Evolutionary conservation across 2,797 vertebrate genomes (phyloP).

Genomic region (Amphiprion clarkii): DNA sequence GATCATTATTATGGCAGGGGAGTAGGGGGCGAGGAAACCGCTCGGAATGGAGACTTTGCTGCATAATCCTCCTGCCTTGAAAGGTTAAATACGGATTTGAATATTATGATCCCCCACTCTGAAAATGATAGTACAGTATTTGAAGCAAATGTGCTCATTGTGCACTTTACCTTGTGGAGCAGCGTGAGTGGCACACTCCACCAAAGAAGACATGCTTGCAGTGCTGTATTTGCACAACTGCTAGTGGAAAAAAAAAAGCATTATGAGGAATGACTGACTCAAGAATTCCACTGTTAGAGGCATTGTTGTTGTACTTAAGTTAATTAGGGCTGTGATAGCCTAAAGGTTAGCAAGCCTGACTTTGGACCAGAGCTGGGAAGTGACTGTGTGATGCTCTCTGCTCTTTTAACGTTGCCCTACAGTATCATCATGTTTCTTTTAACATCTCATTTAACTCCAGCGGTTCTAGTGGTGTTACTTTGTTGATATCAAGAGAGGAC

Average conservation of each 20-base stretch:
- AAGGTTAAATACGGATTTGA: slow-evolving; percentile 90
- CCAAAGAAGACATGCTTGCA: slow-evolving; percentile 65
- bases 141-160: slow-evolving; percentile 82
- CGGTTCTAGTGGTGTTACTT: neutral
- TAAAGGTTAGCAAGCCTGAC: slow-evolving; percentile 49
- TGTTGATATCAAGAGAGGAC: neutral
- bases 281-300: slow-evolving; percentile 45
- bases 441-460: slow-evolving; percentile 33
- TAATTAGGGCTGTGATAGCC: slow-evolving; percentile 50
- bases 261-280: slow-evolving; percentile 55
- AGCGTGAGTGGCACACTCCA: slow-evolving; percentile 63
- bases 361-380: slow-evolving; percentile 35
- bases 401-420: slow-evolving; percentile 42
- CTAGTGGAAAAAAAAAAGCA: slow-evolving; percentile 32
- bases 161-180: slow-evolving; percentile 77
- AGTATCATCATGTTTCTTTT: slow-evolving; percentile 31
- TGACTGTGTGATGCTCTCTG: slow-evolving; percentile 47
- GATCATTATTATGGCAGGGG: slow-evolving; percentile 88
- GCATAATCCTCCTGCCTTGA: slow-evolving; percentile 87
- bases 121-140: slow-evolving; percentile 81
- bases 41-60: slow-evolving; percentile 85
- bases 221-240: slow-evolving; percentile 61
- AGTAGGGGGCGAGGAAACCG: slow-evolving; percentile 83
- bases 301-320: slow-evolving; percentile 55
- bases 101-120: slow-evolving; percentile 85